Evolutionary conservation across 2,888 invertebrate species (phyloP), one percentile per base, ranked within the genome.

Genomic region (Chelonus formosanus): DNA sequence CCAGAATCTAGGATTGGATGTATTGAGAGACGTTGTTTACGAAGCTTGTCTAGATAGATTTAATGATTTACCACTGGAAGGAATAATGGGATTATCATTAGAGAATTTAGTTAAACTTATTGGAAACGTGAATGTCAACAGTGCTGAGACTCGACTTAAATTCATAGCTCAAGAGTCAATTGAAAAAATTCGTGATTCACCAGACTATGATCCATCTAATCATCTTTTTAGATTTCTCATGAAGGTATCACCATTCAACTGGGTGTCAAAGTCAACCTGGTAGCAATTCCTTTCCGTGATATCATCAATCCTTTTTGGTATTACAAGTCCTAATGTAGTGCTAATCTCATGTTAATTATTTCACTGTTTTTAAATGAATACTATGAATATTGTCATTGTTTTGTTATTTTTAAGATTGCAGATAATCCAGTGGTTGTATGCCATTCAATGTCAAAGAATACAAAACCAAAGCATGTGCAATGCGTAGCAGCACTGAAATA

Each of bases 41-140:
- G 72, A 76, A 3, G 63, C 70, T 3, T 80, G 78, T 58, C 69
- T 81, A 36, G 78, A 78, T 45, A 72, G 76, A 66, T 77, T 81
- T 7, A 57, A 67, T 6, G 78, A 78, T 43, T 52, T 81, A 7
- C 73, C 79, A 3, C 3, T 67, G 3, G 6, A 55, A 5, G 66
- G 55, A 1, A 55, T 80, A 3, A 5, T 72, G 0, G 55, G 68
- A 57, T 58, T 76, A 47, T 60, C 67, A 47, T 57, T 59, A 43
- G 34, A 71, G n/a, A 70, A 75, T 63, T 71, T 80, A 55, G 52
- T 69, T 7, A 71, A 70, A 31, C 65, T 81, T 36, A 36, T 79
- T 34, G 62, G 71, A n/a, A 79, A 78, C 59, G 67, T 73, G 32
- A 79, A 78, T 62, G 35, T 74, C 7, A 71, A 67, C 67, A 70